Percentiles rank a stretch among this genome's conserved stretches.
Conservation (phyloP, 2,888 invertebrate genomes). For the Macropis europaea region DNA sequence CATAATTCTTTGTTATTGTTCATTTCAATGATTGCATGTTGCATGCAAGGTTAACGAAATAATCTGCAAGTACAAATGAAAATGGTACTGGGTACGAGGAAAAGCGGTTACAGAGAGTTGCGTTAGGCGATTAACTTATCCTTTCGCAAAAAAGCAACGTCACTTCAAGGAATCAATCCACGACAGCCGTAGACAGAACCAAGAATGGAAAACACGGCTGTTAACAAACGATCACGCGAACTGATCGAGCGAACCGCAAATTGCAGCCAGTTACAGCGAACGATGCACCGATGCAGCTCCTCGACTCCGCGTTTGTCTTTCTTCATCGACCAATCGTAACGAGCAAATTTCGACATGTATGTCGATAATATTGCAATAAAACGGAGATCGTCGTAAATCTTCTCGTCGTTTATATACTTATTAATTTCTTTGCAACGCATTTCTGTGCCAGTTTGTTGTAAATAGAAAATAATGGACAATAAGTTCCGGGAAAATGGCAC, state of each 20-base stretch:
- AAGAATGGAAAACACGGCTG: conserved; percentile 21
- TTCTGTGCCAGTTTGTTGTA: too few species aligned
- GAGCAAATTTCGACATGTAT: conserved; percentile 16
- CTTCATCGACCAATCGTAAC: neutral
- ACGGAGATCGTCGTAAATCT: neutral
- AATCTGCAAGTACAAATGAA: neutral
- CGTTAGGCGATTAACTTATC: neutral
- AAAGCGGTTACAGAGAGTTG: neutral
- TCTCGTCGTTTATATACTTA: too few species aligned
- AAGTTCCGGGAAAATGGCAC: too few species aligned
- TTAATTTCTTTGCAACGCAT: too few species aligned
- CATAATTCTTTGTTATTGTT: too few species aligned
- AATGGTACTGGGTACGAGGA: neutral
- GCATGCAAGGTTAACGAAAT: too few species aligned
- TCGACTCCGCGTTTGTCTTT: conserved; percentile 13
- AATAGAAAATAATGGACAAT: too few species aligned
- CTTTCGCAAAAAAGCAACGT: conserved; percentile 2
- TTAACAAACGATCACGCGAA: conserved; percentile 52
- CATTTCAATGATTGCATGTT: too few species aligned
- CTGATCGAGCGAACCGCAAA: conserved; percentile 58
- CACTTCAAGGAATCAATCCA: conserved; percentile 4
- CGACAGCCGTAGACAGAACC: neutral
- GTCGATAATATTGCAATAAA: conserved; percentile 3
- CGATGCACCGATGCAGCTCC: conserved; percentile 10
- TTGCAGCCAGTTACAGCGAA: conserved; percentile 35